These are phyloP conservation scores for Fundulus diaphanus DNA, from an alignment of 2,797 vertebrate genomes.

Conservation along the genomic window DNA sequence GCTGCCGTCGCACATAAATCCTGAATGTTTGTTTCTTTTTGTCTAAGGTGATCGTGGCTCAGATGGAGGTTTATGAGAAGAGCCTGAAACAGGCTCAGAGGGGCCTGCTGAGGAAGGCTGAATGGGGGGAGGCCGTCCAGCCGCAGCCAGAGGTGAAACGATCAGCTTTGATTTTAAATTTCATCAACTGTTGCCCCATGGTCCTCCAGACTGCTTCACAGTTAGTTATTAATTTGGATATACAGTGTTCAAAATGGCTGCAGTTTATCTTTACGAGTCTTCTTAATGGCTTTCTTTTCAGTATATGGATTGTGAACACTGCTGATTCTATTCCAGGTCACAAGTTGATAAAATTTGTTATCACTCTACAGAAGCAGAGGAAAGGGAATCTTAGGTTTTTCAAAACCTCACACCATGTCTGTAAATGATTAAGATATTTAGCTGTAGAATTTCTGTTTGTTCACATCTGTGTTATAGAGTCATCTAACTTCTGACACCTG, in stretches of 20 bases:
- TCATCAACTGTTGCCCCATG: background rate
- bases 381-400: too few species aligned
- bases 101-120: constrained; percentile 86
- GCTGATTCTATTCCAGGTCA: background rate
- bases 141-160: constrained; percentile 64
- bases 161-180: background rate
- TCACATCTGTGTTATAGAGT: too few species aligned
- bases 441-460: too few species aligned
- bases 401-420: too few species aligned
- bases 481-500: too few species aligned
- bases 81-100: constrained; percentile 91
- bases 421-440: too few species aligned
- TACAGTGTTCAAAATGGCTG: background rate
- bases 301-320: background rate
- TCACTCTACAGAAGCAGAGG: too few species aligned
- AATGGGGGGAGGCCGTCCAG: constrained; percentile 87
- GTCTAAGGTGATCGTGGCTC: constrained; percentile 88
- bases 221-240: background rate
- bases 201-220: background rate
- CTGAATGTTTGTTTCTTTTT: background rate
- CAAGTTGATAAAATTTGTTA: too few species aligned
- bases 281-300: too few species aligned
- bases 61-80: constrained; percentile 94
- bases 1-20: background rate
- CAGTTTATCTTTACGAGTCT: background rate